Base-by-base conservation (phyloP, 1,140 invertebrate genomes). In the Drosophila tropicalis region DNA sequence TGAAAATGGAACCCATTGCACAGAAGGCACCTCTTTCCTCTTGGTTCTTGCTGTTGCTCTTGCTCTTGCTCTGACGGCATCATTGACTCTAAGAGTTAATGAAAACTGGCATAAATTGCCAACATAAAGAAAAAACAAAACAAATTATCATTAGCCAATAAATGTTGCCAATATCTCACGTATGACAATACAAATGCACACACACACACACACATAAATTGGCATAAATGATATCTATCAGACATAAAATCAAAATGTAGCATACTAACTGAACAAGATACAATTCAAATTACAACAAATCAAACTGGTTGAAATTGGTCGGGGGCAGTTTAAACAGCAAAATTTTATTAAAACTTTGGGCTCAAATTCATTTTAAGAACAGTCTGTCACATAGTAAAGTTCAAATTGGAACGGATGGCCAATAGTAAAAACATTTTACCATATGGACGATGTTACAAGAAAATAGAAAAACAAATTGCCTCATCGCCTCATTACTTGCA, bases 91-190 rank as follows among this genome's bases (percentile, higher is more conserved):
- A 51, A 51, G 44, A 51, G 17, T 51, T 51, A 51, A 51, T 51
- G 44, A 51, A 51, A 22, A 51, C 44, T 51, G 44, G 44, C 44
- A 51, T 51, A 51, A 51, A 51, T 51, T 51, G 44, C 44, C 44
- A 51, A 19, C 44, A 22, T 19, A 19, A 44, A 44, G 17, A 1
- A 17, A 17, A 47, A 47, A 17, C 15, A 19, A 19, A 44, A 6
- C 13, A 6, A 51, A 51, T 51, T 22, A 51, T 51, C 44, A 51
- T 51, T 51, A 51, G 44, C 44, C 44, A 9, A 51, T 51, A 51
- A 51, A 51, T 51, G 44, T 19, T 17, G 44, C 44, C 19, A 19
- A 51, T 51, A 47, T 17, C 44, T 47, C 17, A 29, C 29, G 29
- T 29, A 29, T 29, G 29, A 29, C 29, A 29, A 29, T 29, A 29